Conservation (phyloP, 2,888 invertebrate genomes). For the Platerodrilus igneus region DNA sequence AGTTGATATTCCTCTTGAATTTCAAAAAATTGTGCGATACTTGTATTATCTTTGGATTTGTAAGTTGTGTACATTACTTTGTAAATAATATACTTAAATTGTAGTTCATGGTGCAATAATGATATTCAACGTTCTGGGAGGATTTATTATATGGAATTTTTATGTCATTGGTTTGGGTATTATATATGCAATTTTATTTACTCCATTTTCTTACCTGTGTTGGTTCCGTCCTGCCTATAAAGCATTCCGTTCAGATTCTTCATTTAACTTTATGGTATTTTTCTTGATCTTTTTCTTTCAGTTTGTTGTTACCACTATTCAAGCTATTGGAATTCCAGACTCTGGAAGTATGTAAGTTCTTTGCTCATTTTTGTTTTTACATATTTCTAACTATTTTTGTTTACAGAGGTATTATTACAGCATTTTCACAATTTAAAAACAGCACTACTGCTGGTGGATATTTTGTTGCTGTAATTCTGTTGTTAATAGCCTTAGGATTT, state of each 20-base stretch:
- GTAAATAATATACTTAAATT: conserved; percentile 41
- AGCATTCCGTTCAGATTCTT: conserved; percentile 97
- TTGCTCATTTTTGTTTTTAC: conserved; percentile 19
- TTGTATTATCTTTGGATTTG: conserved; percentile 97
- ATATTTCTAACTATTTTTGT: conserved; percentile 12
- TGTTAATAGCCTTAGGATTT: conserved; percentile 77
- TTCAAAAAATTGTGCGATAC: conserved; percentile 92
- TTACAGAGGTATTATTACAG: conserved; percentile 74
- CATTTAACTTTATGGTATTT: conserved; percentile 99
- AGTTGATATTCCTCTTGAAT: conserved; percentile 96
- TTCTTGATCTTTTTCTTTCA: conserved; percentile 98
- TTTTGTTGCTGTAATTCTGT: conserved; percentile 71
- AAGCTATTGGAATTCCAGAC: conserved; percentile 79
- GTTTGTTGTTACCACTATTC: conserved; percentile 81
- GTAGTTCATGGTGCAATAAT: conserved; percentile 86
- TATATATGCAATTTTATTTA: conserved; percentile 83
- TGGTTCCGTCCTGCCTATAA: conserved; percentile 99
- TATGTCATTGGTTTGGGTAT: conserved; percentile 82
- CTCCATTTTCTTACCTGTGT: conserved; percentile 95
- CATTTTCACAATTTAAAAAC: conserved; percentile 57
- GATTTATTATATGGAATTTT: conserved; percentile 69
- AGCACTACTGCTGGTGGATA: conserved; percentile 52
- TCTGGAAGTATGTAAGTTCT: conserved; percentile 81
- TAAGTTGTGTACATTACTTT: conserved; percentile 54
- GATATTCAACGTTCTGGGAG: conserved; percentile 80